Percentiles rank a stretch among this genome's conserved stretches.
phyloP scores from a whole-genome alignment of 1,140 invertebrate species.

The Drosophila tropicalis region DNA sequence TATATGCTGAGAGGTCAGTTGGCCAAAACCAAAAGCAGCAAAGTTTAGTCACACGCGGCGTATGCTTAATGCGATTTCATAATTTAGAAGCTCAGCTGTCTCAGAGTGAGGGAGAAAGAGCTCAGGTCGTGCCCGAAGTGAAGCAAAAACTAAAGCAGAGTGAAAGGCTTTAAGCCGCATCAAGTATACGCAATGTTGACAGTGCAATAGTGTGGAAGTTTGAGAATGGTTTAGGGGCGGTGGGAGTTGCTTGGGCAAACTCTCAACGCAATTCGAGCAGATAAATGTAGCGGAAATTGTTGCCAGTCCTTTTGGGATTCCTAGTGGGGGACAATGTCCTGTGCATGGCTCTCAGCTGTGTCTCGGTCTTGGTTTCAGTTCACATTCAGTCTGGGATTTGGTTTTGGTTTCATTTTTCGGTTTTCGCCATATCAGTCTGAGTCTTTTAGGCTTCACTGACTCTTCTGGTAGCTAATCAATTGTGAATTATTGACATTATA shows the following conservation, averaged over 20 bases:
- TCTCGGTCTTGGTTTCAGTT: not conserved
- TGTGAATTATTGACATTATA: conserved; percentile 31
- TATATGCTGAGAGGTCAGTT: conserved; percentile 30
- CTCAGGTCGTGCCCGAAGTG: conserved; percentile 19
- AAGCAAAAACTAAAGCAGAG: conserved; percentile 23
- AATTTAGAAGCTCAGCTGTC: conserved; percentile 25
- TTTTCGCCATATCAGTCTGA: not conserved
- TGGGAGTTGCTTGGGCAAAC: not conserved
- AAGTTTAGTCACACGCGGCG: conserved; percentile 35
- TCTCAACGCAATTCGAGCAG: conserved; percentile 19
- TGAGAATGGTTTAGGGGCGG: too few species aligned
- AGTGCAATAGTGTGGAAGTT: not conserved
- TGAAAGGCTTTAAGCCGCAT: conserved; percentile 32
- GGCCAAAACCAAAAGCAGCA: not conserved
- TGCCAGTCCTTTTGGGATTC: conserved; percentile 1
- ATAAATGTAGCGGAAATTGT: conserved; percentile 33
- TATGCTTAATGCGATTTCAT: conserved; percentile 45
- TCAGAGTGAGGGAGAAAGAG: not conserved
- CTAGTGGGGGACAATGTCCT: conserved; percentile 5
- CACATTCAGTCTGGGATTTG: not conserved
- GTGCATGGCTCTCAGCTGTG: conserved; percentile 8
- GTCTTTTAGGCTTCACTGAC: conserved; percentile 7
- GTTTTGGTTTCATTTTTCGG: conserved; percentile 3
- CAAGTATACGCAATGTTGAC: conserved; percentile 19
- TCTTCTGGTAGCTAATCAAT: conserved; percentile 31